These are phyloP conservation scores for Troglohyphantes excavatus DNA, from an alignment of 2,888 invertebrate species.

Conservation along the genomic window DNA sequence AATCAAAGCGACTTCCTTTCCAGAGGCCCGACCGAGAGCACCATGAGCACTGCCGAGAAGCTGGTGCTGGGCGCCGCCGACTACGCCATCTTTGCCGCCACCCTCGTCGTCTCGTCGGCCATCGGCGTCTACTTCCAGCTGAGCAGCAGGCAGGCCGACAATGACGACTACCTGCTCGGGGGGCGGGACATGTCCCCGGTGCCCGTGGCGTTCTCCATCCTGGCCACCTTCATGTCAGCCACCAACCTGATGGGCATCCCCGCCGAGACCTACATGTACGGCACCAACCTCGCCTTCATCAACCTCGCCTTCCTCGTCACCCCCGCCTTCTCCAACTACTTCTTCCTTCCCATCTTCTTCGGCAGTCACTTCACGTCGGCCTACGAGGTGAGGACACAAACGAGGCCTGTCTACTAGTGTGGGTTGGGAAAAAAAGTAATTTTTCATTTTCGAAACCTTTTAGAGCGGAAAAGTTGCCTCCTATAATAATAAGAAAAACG, in stretches of 20 bases:
- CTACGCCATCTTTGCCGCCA: slow-evolving; percentile 34
- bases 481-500: too few species aligned
- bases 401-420: too few species aligned
- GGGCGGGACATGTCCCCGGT: slow-evolving; percentile 90
- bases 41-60: too few species aligned
- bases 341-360: slow-evolving; percentile 93
- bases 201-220: slow-evolving; percentile 93
- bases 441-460: too few species aligned
- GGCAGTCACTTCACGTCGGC: slow-evolving; percentile 91
- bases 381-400: slow-evolving; percentile 73
- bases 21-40: too few species aligned
- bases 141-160: slow-evolving; percentile 91
- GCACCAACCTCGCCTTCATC: slow-evolving; percentile 90
- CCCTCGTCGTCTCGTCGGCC: slow-evolving; percentile 39
- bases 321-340: slow-evolving; percentile 89
- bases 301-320: slow-evolving; percentile 89
- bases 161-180: slow-evolving; percentile 87
- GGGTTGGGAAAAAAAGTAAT: too few species aligned
- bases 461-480: too few species aligned
- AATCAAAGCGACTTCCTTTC: too few species aligned
- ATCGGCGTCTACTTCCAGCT: slow-evolving; percentile 92
- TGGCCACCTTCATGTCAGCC: slow-evolving; percentile 96
- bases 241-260: slow-evolving; percentile 94
- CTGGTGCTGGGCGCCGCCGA: slow-evolving; percentile 46
- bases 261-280: slow-evolving; percentile 92